These are phyloP conservation scores for Volucella inanis DNA, from an alignment of 2,888 invertebrate species.

Conservation along the genomic window DNA sequence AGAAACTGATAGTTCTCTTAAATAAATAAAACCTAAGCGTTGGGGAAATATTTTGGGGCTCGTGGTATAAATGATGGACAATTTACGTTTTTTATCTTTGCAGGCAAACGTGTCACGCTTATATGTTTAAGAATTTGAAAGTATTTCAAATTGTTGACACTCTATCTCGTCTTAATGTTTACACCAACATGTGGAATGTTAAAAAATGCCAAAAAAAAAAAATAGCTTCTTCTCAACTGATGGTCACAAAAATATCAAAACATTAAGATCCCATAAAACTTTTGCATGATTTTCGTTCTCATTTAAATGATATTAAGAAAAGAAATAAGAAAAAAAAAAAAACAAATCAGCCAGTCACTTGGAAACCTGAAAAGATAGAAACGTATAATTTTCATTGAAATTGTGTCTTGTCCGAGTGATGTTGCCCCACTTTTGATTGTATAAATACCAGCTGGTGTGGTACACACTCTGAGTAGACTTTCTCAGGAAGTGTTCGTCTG, in stretches of 20 bases:
- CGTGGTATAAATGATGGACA: too few relatives aligned
- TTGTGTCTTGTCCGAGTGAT: slow-evolving; percentile 2
- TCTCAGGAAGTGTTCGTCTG: slow-evolving; percentile 31
- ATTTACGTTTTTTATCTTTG: too few relatives aligned
- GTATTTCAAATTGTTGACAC: too few relatives aligned
- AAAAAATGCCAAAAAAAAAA: not conserved
- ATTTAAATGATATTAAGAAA: not conserved
- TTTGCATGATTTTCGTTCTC: not conserved
- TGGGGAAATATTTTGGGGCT: too few relatives aligned
- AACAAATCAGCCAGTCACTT: not conserved
- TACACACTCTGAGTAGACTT: not conserved
- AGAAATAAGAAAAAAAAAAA: not conserved
- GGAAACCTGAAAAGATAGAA: not conserved
- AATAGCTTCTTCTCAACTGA: slow-evolving; percentile 1
- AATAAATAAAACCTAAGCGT: too few relatives aligned
- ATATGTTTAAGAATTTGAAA: too few relatives aligned
- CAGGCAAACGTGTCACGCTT: too few relatives aligned
- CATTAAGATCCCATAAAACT: slow-evolving; percentile 4
- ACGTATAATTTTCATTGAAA: not conserved
- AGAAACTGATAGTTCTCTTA: too few relatives aligned
- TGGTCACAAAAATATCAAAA: not conserved
- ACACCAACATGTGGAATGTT: too few relatives aligned
- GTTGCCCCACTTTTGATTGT: slow-evolving; percentile 13
- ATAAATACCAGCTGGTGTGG: not conserved
- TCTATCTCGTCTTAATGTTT: too few relatives aligned